Percentiles rank a stretch among this genome's conserved stretches.
Evolutionary conservation across 1,140 invertebrate species (phyloP).

Genomic region (Vollenhovia emeryi): DNA sequence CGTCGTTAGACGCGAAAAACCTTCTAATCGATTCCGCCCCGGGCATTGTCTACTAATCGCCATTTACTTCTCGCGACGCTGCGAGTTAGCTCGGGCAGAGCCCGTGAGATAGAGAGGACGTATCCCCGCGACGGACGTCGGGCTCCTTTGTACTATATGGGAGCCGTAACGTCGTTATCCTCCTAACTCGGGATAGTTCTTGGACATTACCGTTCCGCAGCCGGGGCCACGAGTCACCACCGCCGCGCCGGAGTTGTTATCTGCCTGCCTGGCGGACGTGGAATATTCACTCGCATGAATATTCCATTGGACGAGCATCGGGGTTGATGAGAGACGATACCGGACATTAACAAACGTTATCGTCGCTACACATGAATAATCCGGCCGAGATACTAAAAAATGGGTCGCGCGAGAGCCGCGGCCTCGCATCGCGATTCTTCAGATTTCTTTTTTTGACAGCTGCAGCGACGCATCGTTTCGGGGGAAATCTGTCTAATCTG

Average conservation of each 20-base stretch:
- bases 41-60: conserved; percentile 46
- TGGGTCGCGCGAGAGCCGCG: neutral
- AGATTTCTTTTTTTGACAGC: neutral
- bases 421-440: neutral
- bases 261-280: conserved; percentile 39
- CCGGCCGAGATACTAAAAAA: conserved; percentile 12
- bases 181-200: conserved; percentile 51
- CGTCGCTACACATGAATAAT: conserved; percentile 31
- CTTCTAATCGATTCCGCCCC: conserved; percentile 46
- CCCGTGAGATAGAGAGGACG: conserved; percentile 36
- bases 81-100: conserved; percentile 30
- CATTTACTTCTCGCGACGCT: conserved; percentile 27
- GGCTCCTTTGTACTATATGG: conserved; percentile 37
- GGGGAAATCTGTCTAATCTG: neutral
- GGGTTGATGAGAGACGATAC: conserved; percentile 47
- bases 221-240: conserved; percentile 28
- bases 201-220: conserved; percentile 45
- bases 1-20: conserved; percentile 28
- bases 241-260: conserved; percentile 48
- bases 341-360: conserved; percentile 44
- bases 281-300: conserved; percentile 56
- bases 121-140: conserved; percentile 29
- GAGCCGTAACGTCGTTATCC: conserved; percentile 47
- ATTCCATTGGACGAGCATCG: conserved; percentile 54
- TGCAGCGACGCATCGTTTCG: neutral